Evolutionary conservation across 2,113 vertebrate genomes (phyloP).

Genomic region (Echinops telfairi): DNA sequence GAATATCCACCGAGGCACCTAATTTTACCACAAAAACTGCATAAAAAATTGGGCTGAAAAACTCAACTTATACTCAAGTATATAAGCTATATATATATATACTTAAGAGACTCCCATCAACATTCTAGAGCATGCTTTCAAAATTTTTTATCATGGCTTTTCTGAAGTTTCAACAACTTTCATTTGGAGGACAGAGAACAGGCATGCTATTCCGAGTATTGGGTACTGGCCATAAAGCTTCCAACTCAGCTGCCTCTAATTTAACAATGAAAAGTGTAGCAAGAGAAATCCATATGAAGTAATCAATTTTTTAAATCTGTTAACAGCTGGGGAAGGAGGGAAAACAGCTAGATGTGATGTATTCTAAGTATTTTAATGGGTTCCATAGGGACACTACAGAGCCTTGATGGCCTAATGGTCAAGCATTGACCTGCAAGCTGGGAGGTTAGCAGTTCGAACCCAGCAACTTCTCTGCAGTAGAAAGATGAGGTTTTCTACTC

Average conservation of each 20-base stretch:
- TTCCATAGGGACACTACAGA: too few relatives aligned
- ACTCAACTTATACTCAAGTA: too few relatives aligned
- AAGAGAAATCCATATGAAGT: background rate
- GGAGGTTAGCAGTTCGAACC: too few relatives aligned
- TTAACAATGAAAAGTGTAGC: background rate
- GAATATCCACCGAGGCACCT: too few relatives aligned
- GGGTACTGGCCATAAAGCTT: background rate
- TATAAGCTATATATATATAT: background rate
- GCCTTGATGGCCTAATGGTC: too few relatives aligned
- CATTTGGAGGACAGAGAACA: background rate
- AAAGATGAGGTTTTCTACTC: too few relatives aligned
- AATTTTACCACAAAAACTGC: too few relatives aligned
- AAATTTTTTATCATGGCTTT: background rate
- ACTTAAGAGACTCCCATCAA: background rate
- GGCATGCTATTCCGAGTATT: background rate
- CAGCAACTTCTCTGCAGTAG: too few relatives aligned
- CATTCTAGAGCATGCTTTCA: background rate
- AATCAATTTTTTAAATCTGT: background rate
- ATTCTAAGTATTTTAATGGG: slow-evolving; percentile 1
- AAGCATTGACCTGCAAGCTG: too few relatives aligned
- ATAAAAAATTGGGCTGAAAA: too few relatives aligned
- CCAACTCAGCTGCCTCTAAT: background rate
- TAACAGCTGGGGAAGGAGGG: slow-evolving; percentile 7
- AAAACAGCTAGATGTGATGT: background rate
- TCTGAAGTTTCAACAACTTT: background rate